Conservation (phyloP, 2,113 vertebrate genomes). For the Canis aureus region DNA sequence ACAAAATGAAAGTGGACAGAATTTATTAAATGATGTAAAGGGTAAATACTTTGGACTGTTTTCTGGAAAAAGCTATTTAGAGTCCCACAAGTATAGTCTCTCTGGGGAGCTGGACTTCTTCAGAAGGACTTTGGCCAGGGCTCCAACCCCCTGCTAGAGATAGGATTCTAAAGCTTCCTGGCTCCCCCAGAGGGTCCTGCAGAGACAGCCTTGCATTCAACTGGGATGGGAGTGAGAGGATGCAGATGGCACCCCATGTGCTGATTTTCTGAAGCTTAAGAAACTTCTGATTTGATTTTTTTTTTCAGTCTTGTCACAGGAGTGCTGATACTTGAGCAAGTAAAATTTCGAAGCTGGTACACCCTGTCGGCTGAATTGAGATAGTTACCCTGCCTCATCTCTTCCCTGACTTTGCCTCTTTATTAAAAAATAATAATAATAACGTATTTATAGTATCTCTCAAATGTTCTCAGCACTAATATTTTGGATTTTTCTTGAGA, state of each 20-base stretch:
- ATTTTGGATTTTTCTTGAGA: background rate
- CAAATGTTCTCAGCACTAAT: background rate
- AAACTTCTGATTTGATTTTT: background rate
- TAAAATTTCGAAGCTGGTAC: background rate
- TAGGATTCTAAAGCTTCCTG: accelerated
- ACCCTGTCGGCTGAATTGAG: background rate
- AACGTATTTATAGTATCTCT: background rate
- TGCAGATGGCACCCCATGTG: accelerated
- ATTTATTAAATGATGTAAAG: background rate
- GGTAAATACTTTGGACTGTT: background rate
- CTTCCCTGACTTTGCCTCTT: background rate
- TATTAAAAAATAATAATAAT: background rate
- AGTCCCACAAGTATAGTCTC: background rate
- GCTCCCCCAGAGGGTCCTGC: background rate
- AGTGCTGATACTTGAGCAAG: background rate
- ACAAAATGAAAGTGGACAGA: background rate
- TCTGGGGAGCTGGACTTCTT: background rate
- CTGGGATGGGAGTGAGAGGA: accelerated
- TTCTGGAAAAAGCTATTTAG: background rate
- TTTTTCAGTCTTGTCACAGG: background rate
- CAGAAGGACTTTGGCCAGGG: background rate
- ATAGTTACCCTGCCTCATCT: background rate
- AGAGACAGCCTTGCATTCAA: accelerated
- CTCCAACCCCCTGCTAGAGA: background rate
- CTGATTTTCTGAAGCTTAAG: background rate